phyloP scores from a whole-genome alignment of 2,888 invertebrate genomes.

The Pheosia gnoma region DNA sequence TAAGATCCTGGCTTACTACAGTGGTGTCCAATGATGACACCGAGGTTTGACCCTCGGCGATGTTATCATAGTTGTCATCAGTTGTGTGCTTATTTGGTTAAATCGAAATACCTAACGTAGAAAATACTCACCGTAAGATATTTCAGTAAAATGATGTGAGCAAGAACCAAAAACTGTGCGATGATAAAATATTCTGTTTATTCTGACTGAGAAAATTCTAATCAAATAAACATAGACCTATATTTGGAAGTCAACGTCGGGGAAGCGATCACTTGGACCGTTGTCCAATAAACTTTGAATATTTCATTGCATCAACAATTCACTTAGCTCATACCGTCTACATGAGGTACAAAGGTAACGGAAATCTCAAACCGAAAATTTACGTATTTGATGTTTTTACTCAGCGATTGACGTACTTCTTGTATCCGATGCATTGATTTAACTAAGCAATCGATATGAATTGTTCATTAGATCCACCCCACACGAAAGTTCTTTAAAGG shows the following conservation, averaged over 20 bases:
- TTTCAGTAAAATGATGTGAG: background rate
- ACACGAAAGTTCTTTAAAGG: too few species aligned
- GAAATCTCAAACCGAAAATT: constrained; percentile 6
- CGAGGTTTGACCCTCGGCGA: too few species aligned
- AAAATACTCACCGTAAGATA: background rate
- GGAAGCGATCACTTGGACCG: constrained; percentile 5
- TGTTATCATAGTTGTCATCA: too few species aligned
- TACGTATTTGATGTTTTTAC: constrained; percentile 5
- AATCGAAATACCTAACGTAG: too few species aligned
- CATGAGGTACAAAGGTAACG: constrained; percentile 12
- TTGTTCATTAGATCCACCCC: background rate
- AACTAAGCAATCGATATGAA: constrained; percentile 24
- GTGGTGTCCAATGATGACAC: too few species aligned
- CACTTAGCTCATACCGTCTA: constrained; percentile 20
- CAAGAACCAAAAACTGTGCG: background rate
- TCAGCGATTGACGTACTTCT: constrained; percentile 36
- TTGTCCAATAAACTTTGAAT: constrained; percentile 32
- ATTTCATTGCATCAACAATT: constrained; percentile 40
- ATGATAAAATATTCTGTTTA: background rate
- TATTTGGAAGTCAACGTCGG: constrained; percentile 20
- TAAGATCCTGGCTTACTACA: too few species aligned
- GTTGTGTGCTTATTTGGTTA: too few species aligned
- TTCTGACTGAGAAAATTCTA: background rate
- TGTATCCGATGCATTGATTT: constrained; percentile 39
- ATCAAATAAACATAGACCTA: constrained; percentile 13